phyloP scores from a whole-genome alignment of 2,113 vertebrate species.

The Thymallus thymallus region DNA sequence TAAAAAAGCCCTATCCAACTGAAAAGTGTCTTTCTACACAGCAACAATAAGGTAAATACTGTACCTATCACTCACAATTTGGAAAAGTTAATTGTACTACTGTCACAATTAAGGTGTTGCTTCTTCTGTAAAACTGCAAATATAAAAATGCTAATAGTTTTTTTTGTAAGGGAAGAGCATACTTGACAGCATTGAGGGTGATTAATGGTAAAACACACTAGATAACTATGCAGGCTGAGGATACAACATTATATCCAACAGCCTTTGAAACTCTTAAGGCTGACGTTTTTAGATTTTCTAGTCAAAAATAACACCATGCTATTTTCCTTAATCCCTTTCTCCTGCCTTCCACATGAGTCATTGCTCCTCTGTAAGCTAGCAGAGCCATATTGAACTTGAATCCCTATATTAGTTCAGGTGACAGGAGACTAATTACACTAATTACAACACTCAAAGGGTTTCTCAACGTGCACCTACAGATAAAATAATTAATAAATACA shows the following conservation, averaged over 20 bases:
- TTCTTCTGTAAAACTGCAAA: no score
- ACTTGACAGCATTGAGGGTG: no score
- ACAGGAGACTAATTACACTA: conserved; percentile 39
- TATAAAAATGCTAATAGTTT: no score
- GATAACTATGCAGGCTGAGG: neutral
- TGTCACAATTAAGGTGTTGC: no score
- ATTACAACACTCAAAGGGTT: conserved; percentile 42
- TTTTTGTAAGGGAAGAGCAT: no score
- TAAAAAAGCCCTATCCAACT: neutral
- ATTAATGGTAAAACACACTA: neutral
- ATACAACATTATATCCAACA: no score
- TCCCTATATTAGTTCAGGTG: conserved; percentile 33
- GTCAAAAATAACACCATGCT: no score
- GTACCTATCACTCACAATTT: no score
- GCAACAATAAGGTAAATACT: no score
- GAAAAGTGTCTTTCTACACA: neutral
- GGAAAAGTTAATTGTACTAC: no score
- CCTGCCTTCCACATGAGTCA: neutral
- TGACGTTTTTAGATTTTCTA: no score
- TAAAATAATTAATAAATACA: neutral
- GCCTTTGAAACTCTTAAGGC: no score
- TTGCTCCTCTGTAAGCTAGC: neutral
- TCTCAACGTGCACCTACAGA: conserved; percentile 9
- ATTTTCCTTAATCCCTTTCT: neutral
- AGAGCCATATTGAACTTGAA: conserved; percentile 1